These are phyloP conservation scores for Magallana angulata DNA, from an alignment of 1,140 invertebrate genomes.

Conservation along the genomic window DNA sequence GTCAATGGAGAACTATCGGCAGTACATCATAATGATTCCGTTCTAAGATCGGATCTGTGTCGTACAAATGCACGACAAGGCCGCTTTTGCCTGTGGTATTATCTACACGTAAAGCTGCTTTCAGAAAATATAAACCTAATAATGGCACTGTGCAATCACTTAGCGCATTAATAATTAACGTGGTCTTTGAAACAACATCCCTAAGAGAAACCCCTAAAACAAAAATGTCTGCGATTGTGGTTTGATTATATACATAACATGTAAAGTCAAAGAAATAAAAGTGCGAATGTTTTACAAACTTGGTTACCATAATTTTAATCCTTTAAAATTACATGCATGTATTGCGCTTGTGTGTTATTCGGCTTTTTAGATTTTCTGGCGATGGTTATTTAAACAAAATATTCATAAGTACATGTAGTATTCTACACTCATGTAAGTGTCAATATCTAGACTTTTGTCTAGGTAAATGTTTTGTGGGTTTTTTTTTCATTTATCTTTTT, in stretches of 20 bases:
- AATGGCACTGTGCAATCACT: background rate
- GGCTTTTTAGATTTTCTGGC: no score
- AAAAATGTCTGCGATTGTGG: background rate
- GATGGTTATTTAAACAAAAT: no score
- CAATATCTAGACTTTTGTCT: no score
- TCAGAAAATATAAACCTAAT: background rate
- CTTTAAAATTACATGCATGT: no score
- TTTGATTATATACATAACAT: background rate
- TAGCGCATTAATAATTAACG: conserved; percentile 17
- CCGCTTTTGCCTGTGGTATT: background rate
- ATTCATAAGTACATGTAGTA: no score
- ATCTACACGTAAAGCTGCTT: background rate
- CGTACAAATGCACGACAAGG: no score
- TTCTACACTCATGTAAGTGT: no score
- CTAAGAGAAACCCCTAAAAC: background rate
- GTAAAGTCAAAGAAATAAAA: background rate
- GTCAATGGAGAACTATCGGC: background rate
- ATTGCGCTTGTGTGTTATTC: no score
- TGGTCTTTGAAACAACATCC: background rate
- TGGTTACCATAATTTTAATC: no score
- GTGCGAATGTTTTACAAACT: background rate
- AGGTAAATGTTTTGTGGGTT: no score
- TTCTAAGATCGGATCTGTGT: no score
- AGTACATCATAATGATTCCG: background rate
- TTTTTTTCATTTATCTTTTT: no score